Evolutionary conservation across 2,113 vertebrate species (phyloP).

Genomic region (Eonycteris spelaea): DNA sequence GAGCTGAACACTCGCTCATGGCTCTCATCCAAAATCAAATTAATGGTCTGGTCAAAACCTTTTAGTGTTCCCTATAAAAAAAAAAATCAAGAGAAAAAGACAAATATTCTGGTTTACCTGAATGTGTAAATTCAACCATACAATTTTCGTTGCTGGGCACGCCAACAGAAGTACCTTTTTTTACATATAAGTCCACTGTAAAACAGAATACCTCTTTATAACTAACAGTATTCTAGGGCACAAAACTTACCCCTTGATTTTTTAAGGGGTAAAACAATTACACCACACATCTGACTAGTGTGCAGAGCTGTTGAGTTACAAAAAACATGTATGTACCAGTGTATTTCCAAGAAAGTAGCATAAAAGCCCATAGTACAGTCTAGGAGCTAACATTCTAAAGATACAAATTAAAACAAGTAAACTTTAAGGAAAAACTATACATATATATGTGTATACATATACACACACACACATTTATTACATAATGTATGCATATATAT

Average conservation of each 20-base stretch:
- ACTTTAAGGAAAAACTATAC: neutral
- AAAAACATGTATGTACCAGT: neutral
- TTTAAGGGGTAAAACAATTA: neutral
- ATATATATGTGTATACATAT: neutral
- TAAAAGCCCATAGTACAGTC: neutral
- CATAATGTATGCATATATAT: too few relatives aligned
- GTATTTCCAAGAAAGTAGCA: neutral
- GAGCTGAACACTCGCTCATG: slow-evolving; percentile 99
- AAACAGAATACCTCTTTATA: slow-evolving; percentile 3
- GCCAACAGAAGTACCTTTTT: neutral
- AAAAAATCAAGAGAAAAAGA: neutral
- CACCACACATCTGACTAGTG: neutral
- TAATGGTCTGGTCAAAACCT: slow-evolving; percentile 99
- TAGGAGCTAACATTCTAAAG: neutral
- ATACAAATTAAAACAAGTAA: neutral
- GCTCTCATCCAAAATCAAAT: slow-evolving; percentile 98
- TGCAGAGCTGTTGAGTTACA: neutral
- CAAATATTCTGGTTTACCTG: neutral
- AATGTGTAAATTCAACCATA: neutral
- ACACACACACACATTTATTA: too few relatives aligned
- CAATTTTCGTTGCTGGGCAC: neutral
- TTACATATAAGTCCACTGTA: neutral
- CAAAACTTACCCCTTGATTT: neutral
- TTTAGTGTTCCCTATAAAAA: slow-evolving; percentile 93
- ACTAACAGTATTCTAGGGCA: neutral